Percentiles rank a stretch among this genome's conserved stretches.
Conservation (phyloP, 1,140 invertebrate species). For the Trichonephila clavipes region DNA sequence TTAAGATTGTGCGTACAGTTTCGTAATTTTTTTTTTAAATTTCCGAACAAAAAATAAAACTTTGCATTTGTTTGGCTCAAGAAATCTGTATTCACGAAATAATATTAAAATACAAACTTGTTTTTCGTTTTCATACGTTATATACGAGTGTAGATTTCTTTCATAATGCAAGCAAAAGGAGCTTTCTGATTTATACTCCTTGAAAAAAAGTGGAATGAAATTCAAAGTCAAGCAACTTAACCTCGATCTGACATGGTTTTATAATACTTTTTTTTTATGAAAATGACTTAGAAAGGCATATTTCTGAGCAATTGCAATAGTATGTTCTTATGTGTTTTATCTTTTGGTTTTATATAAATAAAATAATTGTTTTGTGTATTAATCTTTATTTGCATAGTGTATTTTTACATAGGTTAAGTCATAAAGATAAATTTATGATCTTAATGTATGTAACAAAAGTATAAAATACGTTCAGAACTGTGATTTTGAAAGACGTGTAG, state of each 20-base stretch:
- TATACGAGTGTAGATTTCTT: background rate
- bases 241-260: background rate
- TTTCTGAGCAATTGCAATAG: no score
- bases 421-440: no score
- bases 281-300: no score
- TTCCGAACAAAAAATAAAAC: slow-evolving; percentile 36
- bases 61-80: slow-evolving; percentile 40
- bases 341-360: no score
- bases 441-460: no score
- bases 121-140: background rate
- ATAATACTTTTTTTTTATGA: background rate
- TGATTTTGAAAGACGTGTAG: no score
- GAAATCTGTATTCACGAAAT: slow-evolving; percentile 53
- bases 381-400: no score
- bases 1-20: slow-evolving; percentile 35
- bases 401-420: no score
- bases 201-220: background rate
- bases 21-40: slow-evolving; percentile 21
- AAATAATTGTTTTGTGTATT: no score
- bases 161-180: background rate
- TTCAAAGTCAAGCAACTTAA: background rate
- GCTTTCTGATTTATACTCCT: background rate
- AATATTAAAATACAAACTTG: slow-evolving; percentile 39
- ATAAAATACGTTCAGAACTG: no score
- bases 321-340: no score